phyloP scores from a whole-genome alignment of 2,888 invertebrate genomes.

The Drosophila robusta region DNA sequence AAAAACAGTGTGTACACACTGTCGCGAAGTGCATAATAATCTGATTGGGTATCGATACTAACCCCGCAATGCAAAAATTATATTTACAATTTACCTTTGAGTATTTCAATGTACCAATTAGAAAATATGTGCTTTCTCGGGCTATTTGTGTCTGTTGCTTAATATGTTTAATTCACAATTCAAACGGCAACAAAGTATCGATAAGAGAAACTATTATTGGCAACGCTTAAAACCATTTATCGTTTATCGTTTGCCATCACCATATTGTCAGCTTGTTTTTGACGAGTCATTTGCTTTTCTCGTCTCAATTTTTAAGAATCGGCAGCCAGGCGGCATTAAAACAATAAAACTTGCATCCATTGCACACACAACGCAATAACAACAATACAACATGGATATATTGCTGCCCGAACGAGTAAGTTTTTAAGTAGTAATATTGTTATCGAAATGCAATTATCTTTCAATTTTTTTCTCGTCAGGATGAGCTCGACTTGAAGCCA shows the following conservation, averaged over 20 bases:
- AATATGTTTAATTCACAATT: background rate
- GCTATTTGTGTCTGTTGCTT: too few species aligned
- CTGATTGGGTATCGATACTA: slow-evolving; percentile 55
- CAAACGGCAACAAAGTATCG: slow-evolving; percentile 18
- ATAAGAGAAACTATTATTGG: background rate
- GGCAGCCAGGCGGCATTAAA: slow-evolving; percentile 37
- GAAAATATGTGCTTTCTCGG: background rate
- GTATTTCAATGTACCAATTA: background rate
- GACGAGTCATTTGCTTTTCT: slow-evolving; percentile 69
- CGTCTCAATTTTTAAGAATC: slow-evolving; percentile 18
- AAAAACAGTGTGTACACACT: slow-evolving; percentile 64
- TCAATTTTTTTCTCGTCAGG: slow-evolving; percentile 84
- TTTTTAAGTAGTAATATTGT: background rate
- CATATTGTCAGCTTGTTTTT: slow-evolving; percentile 61
- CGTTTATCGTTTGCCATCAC: slow-evolving; percentile 22
- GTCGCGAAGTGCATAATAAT: slow-evolving; percentile 17
- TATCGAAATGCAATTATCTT: background rate
- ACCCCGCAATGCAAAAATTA: background rate
- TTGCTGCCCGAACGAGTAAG: slow-evolving; percentile 60
- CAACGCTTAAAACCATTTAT: background rate
- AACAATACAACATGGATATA: slow-evolving; percentile 57
- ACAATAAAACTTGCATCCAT: slow-evolving; percentile 14
- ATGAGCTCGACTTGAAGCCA: slow-evolving; percentile 89
- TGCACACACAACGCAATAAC: slow-evolving; percentile 14
- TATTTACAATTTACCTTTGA: background rate